These are phyloP conservation scores for Copsychus sechellarum DNA, from an alignment of 2,113 vertebrate species.

Conservation along the genomic window DNA sequence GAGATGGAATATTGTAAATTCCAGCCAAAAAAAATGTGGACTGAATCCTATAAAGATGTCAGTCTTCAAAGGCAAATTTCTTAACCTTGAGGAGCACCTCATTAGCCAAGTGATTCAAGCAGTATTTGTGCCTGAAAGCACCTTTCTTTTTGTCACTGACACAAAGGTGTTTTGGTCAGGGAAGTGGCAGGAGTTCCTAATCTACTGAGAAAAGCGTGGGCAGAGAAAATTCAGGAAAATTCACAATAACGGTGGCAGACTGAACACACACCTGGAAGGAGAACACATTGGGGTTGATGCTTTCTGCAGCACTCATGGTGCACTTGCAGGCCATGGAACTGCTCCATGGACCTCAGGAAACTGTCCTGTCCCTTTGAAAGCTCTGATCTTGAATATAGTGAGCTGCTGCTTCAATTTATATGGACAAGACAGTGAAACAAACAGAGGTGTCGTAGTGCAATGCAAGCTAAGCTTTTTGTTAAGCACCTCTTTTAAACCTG, in stretches of 20 bases:
- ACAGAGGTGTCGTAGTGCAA: neutral
- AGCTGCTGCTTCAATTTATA: neutral
- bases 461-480: neutral
- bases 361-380: neutral
- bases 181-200: neutral
- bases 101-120: neutral
- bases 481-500: constrained; percentile 23
- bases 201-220: neutral
- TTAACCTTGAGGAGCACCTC: neutral
- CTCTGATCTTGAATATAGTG: neutral
- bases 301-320: neutral
- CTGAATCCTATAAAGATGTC: neutral
- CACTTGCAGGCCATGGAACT: neutral
- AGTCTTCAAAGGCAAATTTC: neutral
- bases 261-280: neutral
- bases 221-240: neutral
- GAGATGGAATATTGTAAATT: neutral
- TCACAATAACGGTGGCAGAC: neutral
- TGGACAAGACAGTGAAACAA: neutral
- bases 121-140: neutral
- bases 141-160: neutral
- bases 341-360: neutral
- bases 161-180: neutral
- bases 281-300: neutral
- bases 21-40: neutral